phyloP scores from a whole-genome alignment of 2,888 invertebrate species.

The Harpagoxenus sublaevis region DNA sequence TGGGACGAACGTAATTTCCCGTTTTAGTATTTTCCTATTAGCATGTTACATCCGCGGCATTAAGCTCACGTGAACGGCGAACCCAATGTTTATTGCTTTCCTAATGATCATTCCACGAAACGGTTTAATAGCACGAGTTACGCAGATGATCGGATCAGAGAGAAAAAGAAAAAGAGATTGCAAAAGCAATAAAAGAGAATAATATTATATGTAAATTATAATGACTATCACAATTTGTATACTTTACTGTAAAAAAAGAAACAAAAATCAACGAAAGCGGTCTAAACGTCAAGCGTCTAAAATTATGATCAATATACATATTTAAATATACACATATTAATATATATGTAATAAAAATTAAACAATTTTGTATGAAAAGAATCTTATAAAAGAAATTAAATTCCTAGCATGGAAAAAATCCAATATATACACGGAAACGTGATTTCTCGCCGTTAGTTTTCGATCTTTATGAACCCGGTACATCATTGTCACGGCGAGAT shows the following conservation, averaged over 20 bases:
- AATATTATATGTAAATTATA: neutral
- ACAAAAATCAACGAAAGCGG: neutral
- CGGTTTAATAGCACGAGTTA: neutral
- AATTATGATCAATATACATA: neutral
- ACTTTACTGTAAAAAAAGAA: neutral
- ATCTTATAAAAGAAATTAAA: neutral
- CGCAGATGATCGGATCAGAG: neutral
- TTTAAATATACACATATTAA: neutral
- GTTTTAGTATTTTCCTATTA: conserved; percentile 77
- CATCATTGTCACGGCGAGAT: conserved; percentile 42
- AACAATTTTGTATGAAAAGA: neutral
- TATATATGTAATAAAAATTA: neutral
- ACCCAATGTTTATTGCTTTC: conserved; percentile 57
- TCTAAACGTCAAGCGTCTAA: neutral
- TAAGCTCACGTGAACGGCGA: conserved; percentile 48
- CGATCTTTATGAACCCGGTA: conserved; percentile 19
- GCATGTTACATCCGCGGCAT: conserved; percentile 54
- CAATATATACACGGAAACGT: neutral
- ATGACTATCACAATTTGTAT: neutral
- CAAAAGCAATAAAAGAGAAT: neutral
- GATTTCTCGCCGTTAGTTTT: conserved; percentile 22
- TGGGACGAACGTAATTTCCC: conserved; percentile 72
- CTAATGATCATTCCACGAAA: conserved; percentile 52
- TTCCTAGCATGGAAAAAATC: neutral
- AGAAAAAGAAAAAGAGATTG: neutral